Base-by-base conservation (phyloP, 2,113 vertebrate genomes). In the Burhinus bistriatus region DNA sequence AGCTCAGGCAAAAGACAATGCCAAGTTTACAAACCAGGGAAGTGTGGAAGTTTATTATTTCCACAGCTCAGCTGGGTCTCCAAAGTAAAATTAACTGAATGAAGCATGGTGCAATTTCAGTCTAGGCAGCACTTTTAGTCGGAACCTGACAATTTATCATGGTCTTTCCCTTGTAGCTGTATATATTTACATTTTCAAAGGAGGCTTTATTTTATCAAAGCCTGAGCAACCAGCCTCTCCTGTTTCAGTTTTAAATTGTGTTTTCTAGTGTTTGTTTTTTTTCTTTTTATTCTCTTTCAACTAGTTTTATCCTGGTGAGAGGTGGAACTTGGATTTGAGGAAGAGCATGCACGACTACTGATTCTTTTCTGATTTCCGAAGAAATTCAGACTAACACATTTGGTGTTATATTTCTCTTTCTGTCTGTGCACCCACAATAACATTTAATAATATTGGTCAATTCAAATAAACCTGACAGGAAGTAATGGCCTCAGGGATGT, bases 131-230 rank as follows among this genome's bases (percentile, higher is more conserved):
- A 27, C 9, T 84, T 91, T 38, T 22, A 76, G 52, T 23, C 57
- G 89, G 76, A 94, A 89, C 40, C 59, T 84, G 55, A 78, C 77
- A 92, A 68, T 40, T 52, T 52, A 76, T 83, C 57, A 34, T 58
- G 45, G 30, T 69, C 72, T 95, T 95, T 91, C 52, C 57, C 77
- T 92, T 82, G 72, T 55, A 89, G 69, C 34, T 87, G 57, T 84
- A 92, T 89, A 82, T 30, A 69, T 89, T 97, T 93, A 72, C 29
- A 80, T 84, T 93, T 97, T 91, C 89, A 97, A 96, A 96, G 69
- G 42, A 72, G 15, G 14, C 8, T 94, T 95, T 95, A 92, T 96
- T 95, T 87, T 91, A 91, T 91, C 89, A 93, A 96, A 87, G 87
- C 21, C 30, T 69, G 51, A 89, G 32, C 62, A 89, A 72, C 44